Evolutionary conservation across 2,888 invertebrate genomes (phyloP), one percentile per base, ranked within the genome.

Genomic region (Yponomeuta evonymella): DNA sequence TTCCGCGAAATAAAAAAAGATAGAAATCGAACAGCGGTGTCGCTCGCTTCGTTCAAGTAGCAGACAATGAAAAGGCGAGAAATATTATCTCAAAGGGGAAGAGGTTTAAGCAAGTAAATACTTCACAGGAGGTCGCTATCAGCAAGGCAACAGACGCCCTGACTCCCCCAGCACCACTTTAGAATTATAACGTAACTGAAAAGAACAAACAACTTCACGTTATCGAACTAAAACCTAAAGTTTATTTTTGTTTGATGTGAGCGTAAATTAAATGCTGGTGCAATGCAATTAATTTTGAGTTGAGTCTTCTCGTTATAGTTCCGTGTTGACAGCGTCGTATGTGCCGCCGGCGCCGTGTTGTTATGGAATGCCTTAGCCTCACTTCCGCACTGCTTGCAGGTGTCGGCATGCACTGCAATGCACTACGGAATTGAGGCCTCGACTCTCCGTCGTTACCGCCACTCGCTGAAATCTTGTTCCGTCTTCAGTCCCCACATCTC

Each of bases 331-430:
- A 4, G 5, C 15, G 33, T 43, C 67, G n/a, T 43, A 43, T 36
- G 43, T 67, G 65, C 12, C 58, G 23, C 6, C 48, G 65, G 5
- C 68, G 23, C 6, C 58, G 75, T 75, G 90, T 82, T 73, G 89
- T 77, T 79, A 75, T 75, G 79, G 86, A 83, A 79, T 85, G 81
- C 80, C 92, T 93, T 93, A 93, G 87, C 95, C 96, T 96, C 97
- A 97, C 95, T 96, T 96, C 97, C 97, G 96, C 96, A 96, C 95
- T 96, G 97, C 96, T 96, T 97, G 97, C 97, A 97, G 96, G 95
- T 93, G 93, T 93, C 94, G 86, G 85, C 88, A 94, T 91, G 95
- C 95, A 96, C 97, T 97, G 97, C 97, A 97, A 97, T 97, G 97
- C 97, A 97, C 97, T 97, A 96, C 97, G 97, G 97, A 97, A 97